Evolutionary conservation across 2,797 vertebrate species (phyloP).

Genomic region (Cephalopachus bancanus): DNA sequence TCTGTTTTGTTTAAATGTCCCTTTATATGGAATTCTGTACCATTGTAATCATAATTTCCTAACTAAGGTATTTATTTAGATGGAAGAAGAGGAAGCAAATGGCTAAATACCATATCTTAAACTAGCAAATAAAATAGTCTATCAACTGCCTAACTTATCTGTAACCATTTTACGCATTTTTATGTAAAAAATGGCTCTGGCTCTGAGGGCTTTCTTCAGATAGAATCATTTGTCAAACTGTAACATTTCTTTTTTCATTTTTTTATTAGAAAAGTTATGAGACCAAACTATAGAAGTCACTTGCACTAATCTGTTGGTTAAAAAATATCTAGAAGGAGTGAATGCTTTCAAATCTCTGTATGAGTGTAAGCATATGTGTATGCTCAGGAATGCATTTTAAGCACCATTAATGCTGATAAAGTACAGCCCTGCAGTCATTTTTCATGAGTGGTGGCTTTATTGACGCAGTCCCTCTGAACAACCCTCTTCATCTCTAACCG

Average conservation of each 20-base stretch:
- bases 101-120: slow-evolving; percentile 73
- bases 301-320: slow-evolving; percentile 81
- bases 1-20: slow-evolving; percentile 1
- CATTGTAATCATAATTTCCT: background rate
- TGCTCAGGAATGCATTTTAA: slow-evolving; percentile 85
- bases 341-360: slow-evolving; percentile 65
- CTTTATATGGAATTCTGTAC: slow-evolving; percentile 24
- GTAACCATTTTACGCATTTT: slow-evolving; percentile 74
- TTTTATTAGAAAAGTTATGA: slow-evolving; percentile 83
- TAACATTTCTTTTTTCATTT: slow-evolving; percentile 84
- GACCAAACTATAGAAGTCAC: slow-evolving; percentile 80
- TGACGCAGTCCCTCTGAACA: slow-evolving; percentile 72
- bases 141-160: slow-evolving; percentile 78
- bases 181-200: slow-evolving; percentile 77
- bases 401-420: slow-evolving; percentile 85
- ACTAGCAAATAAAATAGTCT: slow-evolving; percentile 65
- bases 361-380: slow-evolving; percentile 84
- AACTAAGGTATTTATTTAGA: fast-evolving
- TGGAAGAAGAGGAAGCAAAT: slow-evolving; percentile 53
- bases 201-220: slow-evolving; percentile 77
- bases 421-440: slow-evolving; percentile 80
- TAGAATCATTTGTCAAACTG: slow-evolving; percentile 84
- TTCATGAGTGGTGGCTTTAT: slow-evolving; percentile 83
- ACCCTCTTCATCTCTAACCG: slow-evolving; percentile 72
- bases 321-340: slow-evolving; percentile 64